Evolutionary conservation across 2,797 vertebrate species (phyloP).

Genomic region (Protonibea diacanthus): DNA sequence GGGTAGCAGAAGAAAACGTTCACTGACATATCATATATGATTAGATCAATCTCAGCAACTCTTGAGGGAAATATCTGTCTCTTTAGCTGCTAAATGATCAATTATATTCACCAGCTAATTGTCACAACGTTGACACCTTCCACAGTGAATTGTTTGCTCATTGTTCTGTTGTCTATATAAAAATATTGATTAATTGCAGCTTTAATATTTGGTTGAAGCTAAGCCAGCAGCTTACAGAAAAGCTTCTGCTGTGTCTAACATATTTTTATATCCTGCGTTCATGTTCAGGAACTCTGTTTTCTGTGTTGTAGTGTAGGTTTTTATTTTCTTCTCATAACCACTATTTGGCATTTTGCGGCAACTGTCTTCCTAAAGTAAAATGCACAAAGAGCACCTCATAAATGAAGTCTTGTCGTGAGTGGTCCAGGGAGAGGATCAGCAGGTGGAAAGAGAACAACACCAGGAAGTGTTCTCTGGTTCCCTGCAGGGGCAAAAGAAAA

Average conservation of each 20-base stretch:
- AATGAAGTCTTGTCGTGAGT: constrained; percentile 77
- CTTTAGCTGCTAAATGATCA: background rate
- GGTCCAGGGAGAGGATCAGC: constrained; percentile 88
- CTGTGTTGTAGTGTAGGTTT: background rate
- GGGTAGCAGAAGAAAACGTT: too few species aligned
- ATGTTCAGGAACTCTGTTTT: background rate
- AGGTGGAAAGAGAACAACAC: constrained; percentile 89
- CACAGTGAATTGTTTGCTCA: too few species aligned
- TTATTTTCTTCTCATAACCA: background rate
- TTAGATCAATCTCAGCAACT: too few species aligned
- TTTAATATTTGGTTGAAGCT: background rate
- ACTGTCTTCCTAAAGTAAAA: background rate
- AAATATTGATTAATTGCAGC: background rate
- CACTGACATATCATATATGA: too few species aligned
- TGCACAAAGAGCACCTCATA: constrained; percentile 82
- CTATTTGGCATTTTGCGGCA: background rate
- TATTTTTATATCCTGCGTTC: background rate
- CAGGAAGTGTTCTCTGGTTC: constrained; percentile 83
- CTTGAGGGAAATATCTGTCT: too few species aligned
- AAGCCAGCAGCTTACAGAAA: background rate
- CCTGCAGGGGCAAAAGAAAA: constrained; percentile 72
- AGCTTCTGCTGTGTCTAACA: background rate
- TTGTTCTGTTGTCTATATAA: background rate
- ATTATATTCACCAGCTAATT: background rate
- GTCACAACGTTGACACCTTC: too few species aligned